Base-by-base conservation (phyloP, 2,113 vertebrate species). In the Clupea harengus region DNA sequence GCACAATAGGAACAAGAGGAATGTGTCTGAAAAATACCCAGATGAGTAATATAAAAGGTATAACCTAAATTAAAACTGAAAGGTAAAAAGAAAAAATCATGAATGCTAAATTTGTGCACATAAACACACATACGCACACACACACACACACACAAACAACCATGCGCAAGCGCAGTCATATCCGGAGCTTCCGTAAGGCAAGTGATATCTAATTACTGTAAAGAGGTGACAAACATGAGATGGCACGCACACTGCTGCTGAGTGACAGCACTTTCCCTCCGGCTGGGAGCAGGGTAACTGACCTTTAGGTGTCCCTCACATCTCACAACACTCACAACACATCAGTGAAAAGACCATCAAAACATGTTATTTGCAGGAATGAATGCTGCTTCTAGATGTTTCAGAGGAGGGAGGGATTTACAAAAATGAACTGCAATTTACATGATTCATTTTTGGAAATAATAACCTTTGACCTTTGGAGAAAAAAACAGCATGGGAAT, bases 71-170 rank as follows among this genome's bases (percentile, higher is more conserved):
- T 18, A 2, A 54, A 17, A 54, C 52, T 54, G 52, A 54, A 18
- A 54, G 13, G 17, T 54, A 54, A 0, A 54, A 54, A 18, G n/a
- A n/a, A n/a, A n/a, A n/a, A n/a, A n/a, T n/a, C n/a, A n/a, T n/a
- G n/a, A n/a, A n/a, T n/a, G n/a, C n/a, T n/a, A n/a, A n/a, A n/a
- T n/a, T 54, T 54, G 18, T 60, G 20, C 7, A 60, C 54, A 60
- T 1, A 60, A 4, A 60, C 54, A 60, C 54, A 22, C 54, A 60
- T 20, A 22, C 54, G 17, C 32, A 44, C 49, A 17, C 32, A 32
- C 20, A 60, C 3, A 57, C 25, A 78, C 83, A 81, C 83, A 83
- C 60, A 83, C 82, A 81, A 46, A 85, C 67, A 83, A n/a, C 47
- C 20, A 85, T 4, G 32, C 8, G 11, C 64, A 32, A 4, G 25